Conservation (phyloP, 2,113 vertebrate genomes). For the Sitta europaea region DNA sequence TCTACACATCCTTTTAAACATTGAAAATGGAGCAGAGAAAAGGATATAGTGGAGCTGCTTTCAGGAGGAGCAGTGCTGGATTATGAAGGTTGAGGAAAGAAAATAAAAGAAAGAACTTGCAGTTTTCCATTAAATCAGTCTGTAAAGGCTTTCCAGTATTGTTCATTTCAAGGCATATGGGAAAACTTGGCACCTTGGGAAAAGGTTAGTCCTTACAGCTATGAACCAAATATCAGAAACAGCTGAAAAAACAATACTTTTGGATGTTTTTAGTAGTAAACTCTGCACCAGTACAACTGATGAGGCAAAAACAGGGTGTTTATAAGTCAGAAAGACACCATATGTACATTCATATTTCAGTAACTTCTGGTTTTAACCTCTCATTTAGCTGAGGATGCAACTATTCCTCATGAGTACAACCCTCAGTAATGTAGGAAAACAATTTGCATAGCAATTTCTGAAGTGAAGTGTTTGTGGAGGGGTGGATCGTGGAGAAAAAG, state of each 20-base stretch:
- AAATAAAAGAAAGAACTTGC: background rate
- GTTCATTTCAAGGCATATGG: background rate
- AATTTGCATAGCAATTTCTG: background rate
- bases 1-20: background rate
- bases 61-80: background rate
- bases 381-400: background rate
- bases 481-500: background rate
- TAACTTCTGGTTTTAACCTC: background rate
- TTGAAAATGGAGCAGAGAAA: background rate
- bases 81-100: background rate
- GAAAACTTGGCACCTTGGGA: background rate
- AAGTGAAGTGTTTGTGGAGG: background rate
- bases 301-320: background rate
- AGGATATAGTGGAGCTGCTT: background rate
- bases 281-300: background rate
- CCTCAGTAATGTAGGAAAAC: background rate
- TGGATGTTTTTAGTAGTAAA: background rate
- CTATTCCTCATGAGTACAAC: background rate
- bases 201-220: background rate
- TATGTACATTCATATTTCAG: background rate
- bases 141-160: background rate
- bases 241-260: background rate
- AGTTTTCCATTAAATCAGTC: background rate
- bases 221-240: background rate
- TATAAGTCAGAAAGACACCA: background rate